Base-by-base conservation (phyloP, 2,113 vertebrate species). In the Cyrtonyx montezumae region DNA sequence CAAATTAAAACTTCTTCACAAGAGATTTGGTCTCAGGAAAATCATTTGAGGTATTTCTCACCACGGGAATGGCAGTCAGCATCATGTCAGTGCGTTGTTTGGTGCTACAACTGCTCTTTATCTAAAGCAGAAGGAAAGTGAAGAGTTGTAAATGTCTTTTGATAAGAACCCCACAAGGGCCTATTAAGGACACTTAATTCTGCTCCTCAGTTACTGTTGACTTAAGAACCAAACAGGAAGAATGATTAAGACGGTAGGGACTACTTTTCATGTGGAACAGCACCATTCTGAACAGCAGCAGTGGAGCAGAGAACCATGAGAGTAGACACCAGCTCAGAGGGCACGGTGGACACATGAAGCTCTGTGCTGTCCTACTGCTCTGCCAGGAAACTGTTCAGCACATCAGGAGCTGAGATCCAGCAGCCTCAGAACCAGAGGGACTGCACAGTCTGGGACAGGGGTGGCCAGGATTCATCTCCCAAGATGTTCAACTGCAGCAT, bases 221-320 rank as follows among this genome's bases (percentile, higher is more conserved):
- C n/a, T 28, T 6, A 13, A 51, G 58, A 68, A 32, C 53, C n/a
- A 6, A 25, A 16, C 0, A 21, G 28, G 25, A 25, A 13, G 40
- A 49, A 51, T 0, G 1, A 4, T 13, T n/a, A 84, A n/a, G 51
- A 87, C 1, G 11, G 19, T 21, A 61, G 14, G 2, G 0, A 42
- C 43, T 2, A 3, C 8, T 53, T 67, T 13, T 36, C 14, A 1
- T 1, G 25, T 0, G 17, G 11, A 11, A 15, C 2, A 16, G 61
- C 14, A 16, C 7, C 42, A 4, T 13, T 19, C 67, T 16, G 2
- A 9, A 6, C 18, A 34, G 48, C 5, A 0, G 2, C 0, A 1
- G 16, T 14, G 13, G 66, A n/a, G 36, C 75, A 46, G 65, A 1
- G 30, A 12, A 34, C 48, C 42, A 21, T 0, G 63, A 0, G 0